phyloP scores from a whole-genome alignment of 2,113 vertebrate genomes.

The Microcebus tavaratra region DNA sequence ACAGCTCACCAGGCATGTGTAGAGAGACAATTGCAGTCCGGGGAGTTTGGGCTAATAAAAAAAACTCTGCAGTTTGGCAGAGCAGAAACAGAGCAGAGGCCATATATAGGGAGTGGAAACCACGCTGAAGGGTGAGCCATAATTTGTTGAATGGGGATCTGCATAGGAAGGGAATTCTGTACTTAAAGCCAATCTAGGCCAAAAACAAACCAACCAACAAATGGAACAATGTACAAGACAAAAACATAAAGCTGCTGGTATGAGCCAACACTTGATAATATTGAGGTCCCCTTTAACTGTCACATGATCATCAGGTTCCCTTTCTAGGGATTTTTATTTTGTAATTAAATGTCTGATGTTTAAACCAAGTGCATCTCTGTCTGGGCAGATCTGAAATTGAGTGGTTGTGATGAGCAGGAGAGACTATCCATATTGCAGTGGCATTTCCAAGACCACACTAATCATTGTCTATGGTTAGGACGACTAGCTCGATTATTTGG shows the following conservation, averaged over 20 bases:
- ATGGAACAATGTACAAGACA: not conserved
- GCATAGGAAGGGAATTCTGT: not conserved
- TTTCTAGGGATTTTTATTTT: not conserved
- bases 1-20: not conserved
- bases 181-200: not conserved
- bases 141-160: not conserved
- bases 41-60: not conserved
- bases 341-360: not conserved
- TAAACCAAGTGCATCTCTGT: not conserved
- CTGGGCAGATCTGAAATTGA: not conserved
- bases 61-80: not conserved
- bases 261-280: too few relatives aligned
- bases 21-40: not conserved
- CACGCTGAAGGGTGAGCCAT: not conserved
- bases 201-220: not conserved
- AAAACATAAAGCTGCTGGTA: not conserved
- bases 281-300: not conserved
- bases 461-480: not conserved
- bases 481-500: not conserved
- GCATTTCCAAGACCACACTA: not conserved
- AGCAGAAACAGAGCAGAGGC: not conserved
- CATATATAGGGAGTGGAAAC: rapidly evolving
- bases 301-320: rapidly evolving
- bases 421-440: rapidly evolving
- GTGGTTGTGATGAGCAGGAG: rapidly evolving